Evolutionary conservation across 2,888 invertebrate genomes (phyloP).

Genomic region (Zootermopsis nevadensis): DNA sequence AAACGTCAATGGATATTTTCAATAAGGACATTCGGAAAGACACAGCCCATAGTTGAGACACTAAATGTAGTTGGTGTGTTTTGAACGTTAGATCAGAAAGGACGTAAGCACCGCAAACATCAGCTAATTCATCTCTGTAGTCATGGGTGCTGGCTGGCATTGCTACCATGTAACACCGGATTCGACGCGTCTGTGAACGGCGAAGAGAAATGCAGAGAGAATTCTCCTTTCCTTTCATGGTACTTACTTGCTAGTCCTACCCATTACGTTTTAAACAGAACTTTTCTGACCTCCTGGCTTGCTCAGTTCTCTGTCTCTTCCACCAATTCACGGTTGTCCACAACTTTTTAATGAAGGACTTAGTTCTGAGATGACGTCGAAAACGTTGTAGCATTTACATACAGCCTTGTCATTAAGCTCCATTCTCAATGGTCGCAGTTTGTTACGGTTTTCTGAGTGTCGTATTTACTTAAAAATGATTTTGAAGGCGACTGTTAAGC

Average conservation of each 20-base stretch:
- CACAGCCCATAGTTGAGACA: no score
- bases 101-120: not conserved
- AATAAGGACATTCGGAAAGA: no score
- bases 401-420: not conserved
- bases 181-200: not conserved
- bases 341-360: constrained; percentile 12
- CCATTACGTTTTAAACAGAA: constrained; percentile 11
- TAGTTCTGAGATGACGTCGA: not conserved
- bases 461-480: not conserved
- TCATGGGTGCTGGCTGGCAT: not conserved
- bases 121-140: not conserved
- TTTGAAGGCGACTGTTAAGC: no score
- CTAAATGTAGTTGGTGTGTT: not conserved
- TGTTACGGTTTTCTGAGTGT: not conserved
- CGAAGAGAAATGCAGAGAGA: not conserved
- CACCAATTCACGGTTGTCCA: not conserved
- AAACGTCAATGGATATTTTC: no score
- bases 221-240: not conserved
- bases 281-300: not conserved
- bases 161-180: not conserved
- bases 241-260: not conserved
- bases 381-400: not conserved
- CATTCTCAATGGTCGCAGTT: not conserved
- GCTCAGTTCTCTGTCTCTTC: not conserved
- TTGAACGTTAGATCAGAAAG: not conserved